Evolutionary conservation across 2,113 vertebrate genomes (phyloP), one percentile per base, ranked within the genome.

Genomic region (Cyphomyrus plagiostoma): DNA sequence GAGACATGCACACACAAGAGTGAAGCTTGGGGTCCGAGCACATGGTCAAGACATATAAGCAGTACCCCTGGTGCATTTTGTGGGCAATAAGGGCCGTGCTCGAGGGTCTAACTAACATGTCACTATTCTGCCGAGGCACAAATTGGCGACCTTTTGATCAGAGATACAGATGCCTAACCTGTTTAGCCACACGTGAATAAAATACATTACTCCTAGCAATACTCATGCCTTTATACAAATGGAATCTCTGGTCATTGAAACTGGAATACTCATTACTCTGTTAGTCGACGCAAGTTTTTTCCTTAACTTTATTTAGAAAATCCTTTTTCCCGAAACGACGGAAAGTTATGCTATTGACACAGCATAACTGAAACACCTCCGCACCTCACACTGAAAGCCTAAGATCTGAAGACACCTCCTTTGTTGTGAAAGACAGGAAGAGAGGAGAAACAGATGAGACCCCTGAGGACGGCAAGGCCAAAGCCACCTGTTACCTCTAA

Each of bases 401-500:
- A 26, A n/a, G 23, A 86, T 35, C 85, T 46, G 23, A 49, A 30
- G 45, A 86, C 26, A 84, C 42, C 83, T 52, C 48, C 85, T 52
- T 86, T 86, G 85, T 86, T 52, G 49, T 11, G 85, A n/a, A 49
- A 53, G 49, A 52, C 49, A 11, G 49, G 39, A 86, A 52, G 23
- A n/a, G 46, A 86, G 84, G 46, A 13, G 84, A 30, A 86, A 52
- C 84, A 52, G 84, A 52, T 52, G 48, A 48, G 70, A 77, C 19
- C 9, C 19, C 23, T n/a, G 39, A 52, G 45, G 84, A 52, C 13
- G 4, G 84, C 46, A 19, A 15, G 23, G 84, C 85, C 0, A 2
- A 35, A 52, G 48, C 85, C 85, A 87, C 85, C 85, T 87, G 85
- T 39, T n/a, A 87, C 85, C 85, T 56, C 26, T 53, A 53, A 87